phyloP scores from a whole-genome alignment of 2,797 vertebrate species.

The Anguilla anguilla region DNA sequence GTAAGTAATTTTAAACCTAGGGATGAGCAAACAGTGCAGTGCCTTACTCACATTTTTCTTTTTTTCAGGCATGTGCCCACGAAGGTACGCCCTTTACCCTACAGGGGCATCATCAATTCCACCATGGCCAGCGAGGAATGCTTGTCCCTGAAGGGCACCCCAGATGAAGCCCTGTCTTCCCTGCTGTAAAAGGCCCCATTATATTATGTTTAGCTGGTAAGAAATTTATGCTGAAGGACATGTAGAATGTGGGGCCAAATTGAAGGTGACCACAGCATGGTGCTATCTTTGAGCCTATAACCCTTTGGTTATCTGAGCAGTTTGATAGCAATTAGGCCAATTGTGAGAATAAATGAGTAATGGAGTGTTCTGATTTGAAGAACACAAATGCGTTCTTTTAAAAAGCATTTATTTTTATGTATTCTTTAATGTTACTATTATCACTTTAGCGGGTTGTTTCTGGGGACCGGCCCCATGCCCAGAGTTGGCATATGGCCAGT shows the following conservation, averaged over 20 bases:
- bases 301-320: background rate
- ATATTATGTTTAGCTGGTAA: too few relatives aligned
- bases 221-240: too few relatives aligned
- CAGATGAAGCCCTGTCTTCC: background rate
- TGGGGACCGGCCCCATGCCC: background rate
- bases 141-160: slow-evolving; percentile 70
- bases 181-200: background rate
- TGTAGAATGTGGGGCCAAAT: too few relatives aligned
- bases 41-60: too few relatives aligned
- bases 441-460: background rate
- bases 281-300: background rate
- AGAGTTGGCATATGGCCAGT: background rate
- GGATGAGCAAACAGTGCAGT: too few relatives aligned
- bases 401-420: background rate
- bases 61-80: slow-evolving; percentile 31
- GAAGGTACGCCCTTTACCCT: slow-evolving; percentile 80
- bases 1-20: background rate
- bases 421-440: background rate
- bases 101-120: slow-evolving; percentile 82
- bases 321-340: too few relatives aligned
- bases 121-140: slow-evolving; percentile 88
- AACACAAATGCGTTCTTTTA: background rate
- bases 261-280: too few relatives aligned
- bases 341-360: background rate
- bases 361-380: background rate